Evolutionary conservation across 2,797 vertebrate species (phyloP).

Genomic region (Urophycis tenuis): DNA sequence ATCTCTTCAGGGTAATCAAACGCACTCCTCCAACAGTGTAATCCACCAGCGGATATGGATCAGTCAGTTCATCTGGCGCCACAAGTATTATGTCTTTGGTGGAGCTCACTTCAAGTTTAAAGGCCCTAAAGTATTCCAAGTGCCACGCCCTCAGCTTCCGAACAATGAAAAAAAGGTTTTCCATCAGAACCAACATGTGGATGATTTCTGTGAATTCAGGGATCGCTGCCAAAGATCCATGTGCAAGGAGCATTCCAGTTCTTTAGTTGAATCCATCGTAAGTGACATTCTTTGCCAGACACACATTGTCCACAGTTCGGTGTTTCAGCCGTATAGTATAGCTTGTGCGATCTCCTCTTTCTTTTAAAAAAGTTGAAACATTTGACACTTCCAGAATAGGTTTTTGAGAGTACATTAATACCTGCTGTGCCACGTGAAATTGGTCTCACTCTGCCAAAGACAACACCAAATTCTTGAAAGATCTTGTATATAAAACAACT

Average conservation of each 20-base stretch:
- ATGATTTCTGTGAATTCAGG: slow-evolving; percentile 39
- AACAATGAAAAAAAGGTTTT: slow-evolving; percentile 28
- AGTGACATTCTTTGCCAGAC: neutral
- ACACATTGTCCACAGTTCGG: neutral
- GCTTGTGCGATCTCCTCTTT: neutral
- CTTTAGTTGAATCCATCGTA: neutral
- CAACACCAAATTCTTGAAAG: neutral
- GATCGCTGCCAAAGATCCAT: slow-evolving; percentile 22
- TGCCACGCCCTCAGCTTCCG: slow-evolving; percentile 33
- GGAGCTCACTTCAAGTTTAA: slow-evolving; percentile 17
- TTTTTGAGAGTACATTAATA: neutral
- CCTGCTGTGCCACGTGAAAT: neutral
- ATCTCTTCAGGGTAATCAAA: slow-evolving; percentile 18
- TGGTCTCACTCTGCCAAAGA: neutral
- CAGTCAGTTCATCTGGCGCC: slow-evolving; percentile 7
- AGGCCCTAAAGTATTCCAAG: slow-evolving; percentile 27
- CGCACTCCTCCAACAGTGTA: slow-evolving; percentile 24
- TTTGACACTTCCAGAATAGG: neutral
- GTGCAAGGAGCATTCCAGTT: slow-evolving; percentile 5
- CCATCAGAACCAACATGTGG: slow-evolving; percentile 29
- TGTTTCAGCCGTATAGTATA: neutral
- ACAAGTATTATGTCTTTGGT: slow-evolving; percentile 23
- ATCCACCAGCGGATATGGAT: slow-evolving; percentile 16
- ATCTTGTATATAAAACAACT: neutral
- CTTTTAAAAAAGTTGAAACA: neutral